Conservation (phyloP, 2,888 invertebrate genomes). For the Hybos culiciformis region DNA sequence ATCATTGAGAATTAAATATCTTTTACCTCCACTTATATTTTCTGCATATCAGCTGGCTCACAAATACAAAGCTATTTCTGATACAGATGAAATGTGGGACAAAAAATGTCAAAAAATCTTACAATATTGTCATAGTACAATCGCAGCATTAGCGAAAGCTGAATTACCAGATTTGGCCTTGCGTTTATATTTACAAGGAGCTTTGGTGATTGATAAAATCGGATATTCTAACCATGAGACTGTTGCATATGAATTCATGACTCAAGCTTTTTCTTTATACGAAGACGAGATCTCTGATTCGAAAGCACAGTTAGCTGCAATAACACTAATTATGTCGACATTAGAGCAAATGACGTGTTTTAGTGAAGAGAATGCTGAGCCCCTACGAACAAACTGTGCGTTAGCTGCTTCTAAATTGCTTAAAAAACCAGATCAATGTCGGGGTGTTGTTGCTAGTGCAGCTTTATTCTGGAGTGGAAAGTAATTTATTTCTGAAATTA, state of each 20-base stretch:
- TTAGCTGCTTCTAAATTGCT: slow-evolving; percentile 89
- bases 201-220: slow-evolving; percentile 81
- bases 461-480: slow-evolving; percentile 96
- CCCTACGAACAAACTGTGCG: slow-evolving; percentile 89
- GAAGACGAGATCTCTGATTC: slow-evolving; percentile 98
- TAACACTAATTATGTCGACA: slow-evolving; percentile 88
- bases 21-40: slow-evolving; percentile 88
- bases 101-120: slow-evolving; percentile 97
- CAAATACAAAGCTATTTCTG: slow-evolving; percentile 60
- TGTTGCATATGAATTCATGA: slow-evolving; percentile 96
- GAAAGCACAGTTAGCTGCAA: slow-evolving; percentile 90
- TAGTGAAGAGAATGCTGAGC: slow-evolving; percentile 92
- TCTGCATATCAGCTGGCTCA: slow-evolving; percentile 82
- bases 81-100: slow-evolving; percentile 94
- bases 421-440: slow-evolving; percentile 96
- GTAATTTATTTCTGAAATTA: slow-evolving; percentile 17
- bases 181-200: slow-evolving; percentile 89
- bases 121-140: slow-evolving; percentile 94
- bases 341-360: slow-evolving; percentile 92
- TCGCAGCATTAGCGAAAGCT: slow-evolving; percentile 85
- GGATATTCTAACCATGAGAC: slow-evolving; percentile 91
- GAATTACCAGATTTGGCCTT: slow-evolving; percentile 89
- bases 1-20: slow-evolving; percentile 71
- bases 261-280: slow-evolving; percentile 85
- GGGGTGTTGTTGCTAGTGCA: slow-evolving; percentile 86